These are phyloP conservation scores for Pterostichus niger DNA, from an alignment of 2,888 invertebrate genomes.

Conservation along the genomic window DNA sequence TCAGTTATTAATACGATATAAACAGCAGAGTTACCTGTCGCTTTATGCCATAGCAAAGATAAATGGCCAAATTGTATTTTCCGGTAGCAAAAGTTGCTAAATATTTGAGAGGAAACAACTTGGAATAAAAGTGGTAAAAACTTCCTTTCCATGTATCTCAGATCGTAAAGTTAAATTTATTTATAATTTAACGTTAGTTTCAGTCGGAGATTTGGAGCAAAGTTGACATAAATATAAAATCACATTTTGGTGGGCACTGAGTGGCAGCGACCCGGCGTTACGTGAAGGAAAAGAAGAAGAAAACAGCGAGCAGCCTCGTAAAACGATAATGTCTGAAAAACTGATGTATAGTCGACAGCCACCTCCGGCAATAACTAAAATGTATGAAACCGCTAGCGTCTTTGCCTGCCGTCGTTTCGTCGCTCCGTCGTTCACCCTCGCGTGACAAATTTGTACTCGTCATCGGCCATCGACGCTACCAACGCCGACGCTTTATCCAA, in stretches of 20 bases:
- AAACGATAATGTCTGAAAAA: constrained; percentile 67
- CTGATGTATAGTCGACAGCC: constrained; percentile 67
- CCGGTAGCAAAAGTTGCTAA: too few species aligned
- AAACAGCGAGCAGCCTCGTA: constrained; percentile 41
- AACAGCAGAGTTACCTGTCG: too few species aligned
- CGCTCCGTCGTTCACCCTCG: constrained; percentile 22
- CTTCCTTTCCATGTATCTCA: too few species aligned
- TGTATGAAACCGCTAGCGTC: constrained; percentile 57
- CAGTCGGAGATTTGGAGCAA: constrained; percentile 20
- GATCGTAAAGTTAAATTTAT: too few species aligned
- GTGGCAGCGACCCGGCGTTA: constrained; percentile 12
- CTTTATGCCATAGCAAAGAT: too few species aligned
- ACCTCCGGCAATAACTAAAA: constrained; percentile 67
- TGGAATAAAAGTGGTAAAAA: too few species aligned
- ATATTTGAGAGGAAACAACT: too few species aligned
- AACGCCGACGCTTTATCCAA: background rate
- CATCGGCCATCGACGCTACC: constrained; percentile 31
- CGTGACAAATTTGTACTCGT: constrained; percentile 64
- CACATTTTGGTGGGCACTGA: constrained; percentile 35
- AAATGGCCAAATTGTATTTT: too few species aligned
- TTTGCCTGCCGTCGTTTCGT: constrained; percentile 8
- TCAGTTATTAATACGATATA: too few species aligned
- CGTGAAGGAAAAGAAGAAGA: constrained; percentile 47
- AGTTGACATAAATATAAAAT: constrained; percentile 13
- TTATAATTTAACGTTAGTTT: background rate